A percentile compares a stretch with the other conserved stretches of the same genome.
phyloP scores from a whole-genome alignment of 2,888 invertebrate genomes.

The Cephus pulcher region DNA sequence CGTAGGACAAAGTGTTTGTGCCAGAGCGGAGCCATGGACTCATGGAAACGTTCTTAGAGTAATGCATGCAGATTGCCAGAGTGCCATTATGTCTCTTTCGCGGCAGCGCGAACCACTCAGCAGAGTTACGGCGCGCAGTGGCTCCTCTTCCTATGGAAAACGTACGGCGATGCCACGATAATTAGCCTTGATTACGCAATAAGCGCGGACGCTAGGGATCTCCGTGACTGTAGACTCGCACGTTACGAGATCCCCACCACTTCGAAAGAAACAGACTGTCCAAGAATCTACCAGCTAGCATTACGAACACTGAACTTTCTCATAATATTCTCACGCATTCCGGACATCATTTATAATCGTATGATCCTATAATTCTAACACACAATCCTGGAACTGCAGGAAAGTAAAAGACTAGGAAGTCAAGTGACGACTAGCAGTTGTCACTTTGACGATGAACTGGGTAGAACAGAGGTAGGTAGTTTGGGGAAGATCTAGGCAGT shows the following conservation, averaged over 20 bases:
- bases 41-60: conserved; percentile 21
- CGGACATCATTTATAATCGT: neutral
- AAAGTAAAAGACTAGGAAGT: neutral
- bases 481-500: neutral
- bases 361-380: neutral
- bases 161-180: conserved; percentile 46
- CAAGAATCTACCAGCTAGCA: conserved; percentile 4
- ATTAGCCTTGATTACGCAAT: conserved; percentile 58
- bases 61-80: conserved; percentile 63
- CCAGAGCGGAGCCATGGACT: neutral
- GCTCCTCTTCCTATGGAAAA: conserved; percentile 44
- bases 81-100: conserved; percentile 59
- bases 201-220: conserved; percentile 40
- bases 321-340: conserved; percentile 7
- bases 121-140: conserved; percentile 5
- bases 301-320: conserved; percentile 6
- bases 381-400: neutral
- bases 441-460: neutral
- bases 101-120: conserved; percentile 30
- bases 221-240: conserved; percentile 15
- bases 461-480: neutral
- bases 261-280: conserved; percentile 2
- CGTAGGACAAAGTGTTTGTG: conserved; percentile 46
- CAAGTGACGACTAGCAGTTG: neutral
- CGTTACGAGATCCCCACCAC: conserved; percentile 7